Base-by-base conservation (phyloP, 2,888 invertebrate species). In the Rhaphigaster nebulosa region DNA sequence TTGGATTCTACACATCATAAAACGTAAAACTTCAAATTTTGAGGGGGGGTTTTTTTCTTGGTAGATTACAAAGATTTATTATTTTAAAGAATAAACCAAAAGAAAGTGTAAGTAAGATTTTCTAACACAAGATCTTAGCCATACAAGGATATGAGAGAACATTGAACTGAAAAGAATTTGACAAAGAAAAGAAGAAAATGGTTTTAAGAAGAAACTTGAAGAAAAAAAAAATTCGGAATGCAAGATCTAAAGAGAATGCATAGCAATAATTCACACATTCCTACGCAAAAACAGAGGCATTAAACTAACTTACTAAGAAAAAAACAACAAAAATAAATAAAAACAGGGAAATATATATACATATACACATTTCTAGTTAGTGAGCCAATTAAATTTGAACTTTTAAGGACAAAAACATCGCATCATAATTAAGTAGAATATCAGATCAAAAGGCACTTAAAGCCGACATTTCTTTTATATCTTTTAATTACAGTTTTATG, bases 241-340 rank as follows among this genome's bases (percentile, higher is more conserved):
- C 34, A 38, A n/a, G 70, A 38, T 76, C 8, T 34, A 38, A 76
- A 76, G 34, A 20, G 70, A 76, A 38, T 23, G 34, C 70, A 76
- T 20, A 76, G 70, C 70, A 76, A 76, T 76, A 76, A 76, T 76
- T 76, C 70, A 76, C 70, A 76, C 70, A 76, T 76, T 76, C 70
- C 70, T 34, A 23, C 34, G 70, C 70, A 76, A 76, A 76, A 76
- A 76, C 70, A 34, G 34, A 76, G 38, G 70, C 38, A 76, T 76
- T 76, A 76, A 76, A 76, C 70, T 76, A 38, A 76, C 34, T 76
- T 76, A 10, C 8, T 8, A 20, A 38, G 6, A 29, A 70, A 29
- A 34, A 34, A 29, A 26, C 38, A 84, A n/a, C 10, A 1, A 41
- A 50, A 70, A 29, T 15, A 70, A 76, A 38, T 38, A 65, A 65